Evolutionary conservation across 1,140 invertebrate genomes (phyloP).

Genomic region (Camponotus pennsylvanicus): DNA sequence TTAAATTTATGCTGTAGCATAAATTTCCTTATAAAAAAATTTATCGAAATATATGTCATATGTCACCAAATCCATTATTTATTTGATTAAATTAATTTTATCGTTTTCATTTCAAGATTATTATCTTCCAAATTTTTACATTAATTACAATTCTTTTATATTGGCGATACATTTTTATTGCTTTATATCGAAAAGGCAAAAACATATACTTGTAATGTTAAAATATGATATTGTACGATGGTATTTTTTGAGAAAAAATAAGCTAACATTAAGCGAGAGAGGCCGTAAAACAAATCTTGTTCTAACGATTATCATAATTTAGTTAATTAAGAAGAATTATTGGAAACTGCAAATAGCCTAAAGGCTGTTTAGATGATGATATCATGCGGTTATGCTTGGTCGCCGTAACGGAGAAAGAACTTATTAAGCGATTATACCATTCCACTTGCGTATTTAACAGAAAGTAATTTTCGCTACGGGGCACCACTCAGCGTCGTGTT

Average conservation of each 20-base stretch:
- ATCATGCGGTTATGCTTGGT: conserved; percentile 66
- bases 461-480: conserved; percentile 62
- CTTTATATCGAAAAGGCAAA: neutral
- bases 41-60: neutral
- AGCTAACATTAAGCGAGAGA: conserved; percentile 44
- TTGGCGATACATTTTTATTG: neutral
- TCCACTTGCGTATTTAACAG: conserved; percentile 71
- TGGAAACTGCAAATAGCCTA: conserved; percentile 60
- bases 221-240: conserved; percentile 6
- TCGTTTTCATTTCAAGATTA: neutral
- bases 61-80: neutral
- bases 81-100: neutral
- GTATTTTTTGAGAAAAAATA: conserved; percentile 10
- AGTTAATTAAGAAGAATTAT: conserved; percentile 71
- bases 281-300: neutral
- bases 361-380: conserved; percentile 46
- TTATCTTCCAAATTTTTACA: neutral
- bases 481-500: neutral
- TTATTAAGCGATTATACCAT: conserved; percentile 73
- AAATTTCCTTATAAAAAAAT: conserved; percentile 34
- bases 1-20: neutral
- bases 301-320: conserved; percentile 67
- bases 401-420: conserved; percentile 63
- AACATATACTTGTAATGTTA: neutral
- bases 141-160: neutral